Evolutionary conservation across 2,113 vertebrate species (phyloP).

Genomic region (Dendropsophus ebraccatus): DNA sequence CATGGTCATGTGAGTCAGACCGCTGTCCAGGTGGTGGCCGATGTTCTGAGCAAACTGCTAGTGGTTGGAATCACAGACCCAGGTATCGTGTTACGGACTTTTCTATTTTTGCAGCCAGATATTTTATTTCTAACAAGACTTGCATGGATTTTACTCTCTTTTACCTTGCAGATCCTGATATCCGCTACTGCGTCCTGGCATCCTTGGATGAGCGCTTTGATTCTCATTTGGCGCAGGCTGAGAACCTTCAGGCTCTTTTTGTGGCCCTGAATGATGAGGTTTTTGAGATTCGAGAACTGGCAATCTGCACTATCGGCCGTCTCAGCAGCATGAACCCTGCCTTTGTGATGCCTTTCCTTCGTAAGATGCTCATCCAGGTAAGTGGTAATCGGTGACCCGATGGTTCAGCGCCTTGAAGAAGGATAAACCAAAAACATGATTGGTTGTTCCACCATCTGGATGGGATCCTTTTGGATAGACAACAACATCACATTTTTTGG

Average conservation of each 20-base stretch:
- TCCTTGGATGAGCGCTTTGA: constrained; percentile 98
- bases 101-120: background rate
- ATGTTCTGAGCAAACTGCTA: constrained; percentile 96
- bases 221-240: constrained; percentile 94
- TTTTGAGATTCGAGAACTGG: constrained; percentile 96
- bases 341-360: constrained; percentile 98
- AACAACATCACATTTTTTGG: too few species aligned
- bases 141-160: background rate
- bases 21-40: constrained; percentile 95
- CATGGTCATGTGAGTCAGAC: constrained; percentile 96
- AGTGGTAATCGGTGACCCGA: background rate
- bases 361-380: constrained; percentile 99
- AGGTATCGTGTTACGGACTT: constrained; percentile 72
- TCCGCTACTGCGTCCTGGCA: constrained; percentile 95
- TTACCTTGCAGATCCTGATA: constrained; percentile 87
- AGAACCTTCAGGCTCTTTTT: constrained; percentile 95
- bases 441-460: too few species aligned
- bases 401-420: too few species aligned
- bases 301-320: constrained; percentile 96
- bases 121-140: background rate
- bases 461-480: too few species aligned
- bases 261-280: constrained; percentile 97
- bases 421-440: background rate
- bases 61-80: constrained; percentile 98
- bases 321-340: constrained; percentile 99